A percentile compares a stretch with the other conserved stretches of the same genome.
Evolutionary conservation across 1,140 invertebrate species (phyloP).

Genomic region (Drosophila fuyamai): DNA sequence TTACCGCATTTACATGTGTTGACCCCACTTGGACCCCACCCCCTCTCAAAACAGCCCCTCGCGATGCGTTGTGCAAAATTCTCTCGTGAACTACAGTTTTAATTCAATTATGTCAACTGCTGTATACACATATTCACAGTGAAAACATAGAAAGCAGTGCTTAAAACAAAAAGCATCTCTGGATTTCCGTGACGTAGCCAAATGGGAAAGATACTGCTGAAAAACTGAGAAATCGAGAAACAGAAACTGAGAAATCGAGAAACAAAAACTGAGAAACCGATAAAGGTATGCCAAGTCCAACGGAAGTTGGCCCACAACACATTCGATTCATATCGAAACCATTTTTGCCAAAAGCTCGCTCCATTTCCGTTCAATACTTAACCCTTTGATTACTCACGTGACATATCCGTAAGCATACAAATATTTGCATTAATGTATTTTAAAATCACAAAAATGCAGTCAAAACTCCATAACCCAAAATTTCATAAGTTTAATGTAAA

Average conservation of each 20-base stretch:
- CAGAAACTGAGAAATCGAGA: slow-evolving; percentile 21
- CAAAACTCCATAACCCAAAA: too few species aligned
- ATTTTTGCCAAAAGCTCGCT: slow-evolving; percentile 35
- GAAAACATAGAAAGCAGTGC: slow-evolving; percentile 26
- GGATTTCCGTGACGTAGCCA: slow-evolving; percentile 25
- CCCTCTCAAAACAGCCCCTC: background rate
- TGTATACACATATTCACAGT: slow-evolving; percentile 46
- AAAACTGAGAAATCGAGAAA: slow-evolving; percentile 8
- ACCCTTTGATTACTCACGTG: slow-evolving; percentile 6
- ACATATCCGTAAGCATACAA: background rate
- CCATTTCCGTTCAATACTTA: slow-evolving; percentile 32
- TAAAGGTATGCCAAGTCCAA: slow-evolving; percentile 43
- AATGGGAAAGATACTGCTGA: slow-evolving; percentile 8
- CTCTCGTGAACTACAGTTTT: slow-evolving; percentile 54
- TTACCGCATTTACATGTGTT: slow-evolving; percentile 63
- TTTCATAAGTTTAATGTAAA: too few species aligned
- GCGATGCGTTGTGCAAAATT: slow-evolving; percentile 42
- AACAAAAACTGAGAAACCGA: slow-evolving; percentile 15
- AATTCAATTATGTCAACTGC: slow-evolving; percentile 59
- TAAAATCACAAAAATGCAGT: too few species aligned
- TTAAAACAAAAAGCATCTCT: slow-evolving; percentile 20
- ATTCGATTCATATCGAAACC: slow-evolving; percentile 31
- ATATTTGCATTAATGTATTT: too few species aligned
- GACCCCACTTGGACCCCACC: slow-evolving; percentile 45
- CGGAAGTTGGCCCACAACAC: slow-evolving; percentile 44